Base-by-base conservation (phyloP, 2,113 vertebrate species). In the Pteronura brasiliensis region DNA sequence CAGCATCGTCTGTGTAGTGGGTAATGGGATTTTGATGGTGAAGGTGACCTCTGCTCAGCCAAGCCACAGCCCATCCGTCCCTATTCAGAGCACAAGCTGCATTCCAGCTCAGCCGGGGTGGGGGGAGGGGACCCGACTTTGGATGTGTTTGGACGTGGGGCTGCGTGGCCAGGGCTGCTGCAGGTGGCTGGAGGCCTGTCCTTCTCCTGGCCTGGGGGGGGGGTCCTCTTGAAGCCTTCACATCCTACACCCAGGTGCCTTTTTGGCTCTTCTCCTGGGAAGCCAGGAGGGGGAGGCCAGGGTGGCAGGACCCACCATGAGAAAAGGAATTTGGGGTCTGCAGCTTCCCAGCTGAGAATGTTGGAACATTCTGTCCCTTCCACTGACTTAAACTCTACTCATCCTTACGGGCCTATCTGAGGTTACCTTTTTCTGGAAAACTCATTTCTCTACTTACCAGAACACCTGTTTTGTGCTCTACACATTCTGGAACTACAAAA, bases 381-480 rank as follows among this genome's bases (percentile, higher is more conserved):
- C 42, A 55, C 25, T 4, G 31, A 27, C 47, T 82, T 65, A 47
- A 36, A 39, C 25, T 65, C 27, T 18, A 5, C 7, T 93, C 39
- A 36, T 36, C 42, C 17, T 65, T 27, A 10, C 59, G 31, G 74
- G 3, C 15, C 49, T 52, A 6, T 29, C 39, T 57, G 47, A 80
- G 47, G 7, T 14, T 23, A 12, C 34, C 12, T 82, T 13, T 27
- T 90, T 42, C 44, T 76, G 29, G 84, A 67, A 93, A 71, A 18
- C 7, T 44, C 34, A 20, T 21, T 59, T 34, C 39, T 95, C 3
- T 29, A 2, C 55, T 13, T n/a, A 23, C 67, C n/a, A 74, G 83
- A 29, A 31, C 36, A 80, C 0, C 0, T 49, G 76, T n/a, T 57
- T 39, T 25, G 6, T 72, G n/a, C 1, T n/a, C 4, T n/a, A 27